Evolutionary conservation across 2,888 invertebrate genomes (phyloP).

Genomic region (Platycnemis pennipes): DNA sequence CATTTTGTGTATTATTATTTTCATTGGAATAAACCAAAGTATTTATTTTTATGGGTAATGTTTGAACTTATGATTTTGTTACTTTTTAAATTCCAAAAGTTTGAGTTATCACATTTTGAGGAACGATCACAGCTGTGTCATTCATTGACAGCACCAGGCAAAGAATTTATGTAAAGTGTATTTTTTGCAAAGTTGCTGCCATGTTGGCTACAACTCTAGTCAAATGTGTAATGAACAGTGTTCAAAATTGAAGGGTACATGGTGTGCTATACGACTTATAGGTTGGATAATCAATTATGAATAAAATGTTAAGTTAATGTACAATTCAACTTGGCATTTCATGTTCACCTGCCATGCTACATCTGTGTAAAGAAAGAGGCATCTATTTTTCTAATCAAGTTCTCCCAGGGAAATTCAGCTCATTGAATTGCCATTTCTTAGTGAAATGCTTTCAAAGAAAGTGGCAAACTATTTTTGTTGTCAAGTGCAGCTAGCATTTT

Average conservation of each 20-base stretch:
- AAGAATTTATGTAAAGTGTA: constrained; percentile 65
- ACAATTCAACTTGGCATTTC: constrained; percentile 67
- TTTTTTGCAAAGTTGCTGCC: constrained; percentile 64
- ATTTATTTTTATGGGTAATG: constrained; percentile 17
- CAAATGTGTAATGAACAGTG: constrained; percentile 62
- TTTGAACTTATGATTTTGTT: constrained; percentile 33
- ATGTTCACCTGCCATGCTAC: constrained; percentile 66
- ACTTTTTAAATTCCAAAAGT: constrained; percentile 20
- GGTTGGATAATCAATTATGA: constrained; percentile 46
- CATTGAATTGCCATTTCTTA: not conserved
- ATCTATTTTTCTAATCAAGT: constrained; percentile 65
- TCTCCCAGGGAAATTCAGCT: constrained; percentile 55
- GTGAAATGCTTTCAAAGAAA: constrained; percentile 10
- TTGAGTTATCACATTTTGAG: constrained; percentile 49
- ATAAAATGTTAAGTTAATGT: constrained; percentile 59
- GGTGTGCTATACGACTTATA: constrained; percentile 60
- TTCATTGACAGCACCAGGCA: constrained; percentile 54
- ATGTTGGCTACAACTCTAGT: constrained; percentile 66
- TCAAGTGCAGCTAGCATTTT: constrained; percentile 64
- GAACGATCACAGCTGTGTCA: not conserved
- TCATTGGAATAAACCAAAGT: constrained; percentile 31
- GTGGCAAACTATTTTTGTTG: constrained; percentile 52
- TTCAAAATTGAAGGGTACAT: constrained; percentile 47
- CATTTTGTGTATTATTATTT: not conserved
- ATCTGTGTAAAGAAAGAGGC: constrained; percentile 58